Evolutionary conservation across 2,113 vertebrate genomes (phyloP), one percentile per base, ranked within the genome.

Genomic region (Cyanoderma ruficeps): DNA sequence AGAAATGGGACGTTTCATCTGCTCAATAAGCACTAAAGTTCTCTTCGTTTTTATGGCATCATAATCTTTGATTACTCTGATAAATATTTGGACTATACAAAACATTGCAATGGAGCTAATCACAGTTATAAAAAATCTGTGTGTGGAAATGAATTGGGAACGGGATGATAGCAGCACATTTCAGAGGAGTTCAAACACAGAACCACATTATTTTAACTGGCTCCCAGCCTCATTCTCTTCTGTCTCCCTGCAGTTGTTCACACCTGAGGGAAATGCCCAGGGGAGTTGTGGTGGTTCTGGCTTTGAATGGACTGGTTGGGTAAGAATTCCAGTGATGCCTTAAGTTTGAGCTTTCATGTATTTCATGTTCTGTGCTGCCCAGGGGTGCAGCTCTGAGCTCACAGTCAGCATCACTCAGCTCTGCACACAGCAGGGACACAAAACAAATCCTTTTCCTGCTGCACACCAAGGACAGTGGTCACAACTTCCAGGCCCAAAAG

Each of bases 31-130:
- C 96, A 97, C 67, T 93, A 96, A 96, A 96, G 79, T 94, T 94
- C 92, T 94, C 85, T 84, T 94, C 82, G 92, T 81, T 95, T 97
- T 96, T 97, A 96, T 91, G 89, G 92, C 90, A 89, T 90, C 93
- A 10, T 97, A 96, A 96, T 93, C 95, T 95, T 97, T 97, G 96
- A 97, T 97, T 97, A 97, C 94, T 95, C 95, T 96, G 97, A 97
- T 96, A 96, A 97, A 97, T 97, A 97, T 97, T 96, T 97, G 95
- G 90, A 93, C 95, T 96, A 92, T 56, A 83, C 82, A 93, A 96
- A 96, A 93, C 82, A 90, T 87, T 69, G 84, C 88, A 74, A 85
- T 24, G 79, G 57, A 93, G 84, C 93, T 97, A 96, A 96, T 94
- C 49, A 8, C 37, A n/a, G 93, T 44, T 92, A 71, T 95, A 94